Percentiles rank a stretch among this genome's conserved stretches.
Conservation (phyloP, 1,140 invertebrate species). For the Pachyrhynchus sulphureomaculatus region DNA sequence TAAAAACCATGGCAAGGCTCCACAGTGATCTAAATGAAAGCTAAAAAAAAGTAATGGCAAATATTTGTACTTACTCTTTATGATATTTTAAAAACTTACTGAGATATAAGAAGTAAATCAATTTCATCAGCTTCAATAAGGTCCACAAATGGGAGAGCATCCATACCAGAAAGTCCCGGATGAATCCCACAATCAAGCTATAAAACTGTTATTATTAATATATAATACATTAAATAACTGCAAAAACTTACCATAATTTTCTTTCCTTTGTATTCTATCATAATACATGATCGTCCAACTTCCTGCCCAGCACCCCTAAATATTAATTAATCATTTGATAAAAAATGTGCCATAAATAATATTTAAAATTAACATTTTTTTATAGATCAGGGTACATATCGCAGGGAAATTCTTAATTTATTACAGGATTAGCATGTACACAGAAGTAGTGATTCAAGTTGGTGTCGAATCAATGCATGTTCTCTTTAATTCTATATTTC, state of each 20-base stretch:
- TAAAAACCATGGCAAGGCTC: slow-evolving; percentile 97
- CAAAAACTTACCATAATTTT: slow-evolving; percentile 84
- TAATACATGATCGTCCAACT: slow-evolving; percentile 97
- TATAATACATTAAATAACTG: slow-evolving; percentile 6
- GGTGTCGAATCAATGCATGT: too few species aligned
- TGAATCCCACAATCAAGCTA: slow-evolving; percentile 98
- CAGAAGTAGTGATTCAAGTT: too few species aligned
- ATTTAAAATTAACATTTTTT: slow-evolving; percentile 19
- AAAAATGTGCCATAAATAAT: neutral
- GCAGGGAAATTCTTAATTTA: too few species aligned
- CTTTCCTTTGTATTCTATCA: slow-evolving; percentile 98
- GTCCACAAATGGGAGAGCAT: slow-evolving; percentile 97
- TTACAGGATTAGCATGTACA: too few species aligned
- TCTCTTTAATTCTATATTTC: too few species aligned
- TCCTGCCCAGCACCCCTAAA: slow-evolving; percentile 96
- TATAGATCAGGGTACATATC: slow-evolving; percentile 31
- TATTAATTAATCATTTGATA: slow-evolving; percentile 41
- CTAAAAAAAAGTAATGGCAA: slow-evolving; percentile 53
- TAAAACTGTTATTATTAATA: slow-evolving; percentile 38
- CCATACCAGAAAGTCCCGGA: slow-evolving; percentile 95
- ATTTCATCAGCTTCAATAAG: slow-evolving; percentile 96
- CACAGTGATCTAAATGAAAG: slow-evolving; percentile 99
- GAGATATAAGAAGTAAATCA: slow-evolving; percentile 93
- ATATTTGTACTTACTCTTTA: neutral
- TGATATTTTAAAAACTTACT: slow-evolving; percentile 63